These are phyloP conservation scores for Epirrita christyi DNA, from an alignment of 2,888 invertebrate genomes.

Conservation along the genomic window DNA sequence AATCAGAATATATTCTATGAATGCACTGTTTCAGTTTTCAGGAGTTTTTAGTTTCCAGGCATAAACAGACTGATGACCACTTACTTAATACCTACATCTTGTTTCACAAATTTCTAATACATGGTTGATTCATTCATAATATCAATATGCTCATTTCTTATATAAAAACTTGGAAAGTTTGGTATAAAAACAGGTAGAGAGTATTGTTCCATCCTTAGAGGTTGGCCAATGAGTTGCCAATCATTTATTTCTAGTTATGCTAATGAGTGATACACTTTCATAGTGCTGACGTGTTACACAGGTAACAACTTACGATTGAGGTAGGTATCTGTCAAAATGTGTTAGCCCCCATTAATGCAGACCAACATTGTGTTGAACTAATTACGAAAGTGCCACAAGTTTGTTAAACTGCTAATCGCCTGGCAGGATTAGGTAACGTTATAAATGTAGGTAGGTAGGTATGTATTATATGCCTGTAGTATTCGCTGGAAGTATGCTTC, in stretches of 20 bases:
- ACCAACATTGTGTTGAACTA: slow-evolving; percentile 44
- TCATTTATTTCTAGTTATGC: background rate
- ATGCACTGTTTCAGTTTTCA: no score
- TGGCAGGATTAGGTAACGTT: slow-evolving; percentile 52
- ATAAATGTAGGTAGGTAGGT: slow-evolving; percentile 47
- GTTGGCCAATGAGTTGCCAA: background rate
- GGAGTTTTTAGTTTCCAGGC: no score
- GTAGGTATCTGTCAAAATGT: slow-evolving; percentile 18
- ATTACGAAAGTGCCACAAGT: slow-evolving; percentile 50
- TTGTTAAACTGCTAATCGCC: slow-evolving; percentile 54
- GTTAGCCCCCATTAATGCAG: slow-evolving; percentile 5
- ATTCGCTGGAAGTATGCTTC: slow-evolving; percentile 40
- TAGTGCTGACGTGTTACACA: background rate
- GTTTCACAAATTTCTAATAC: no score
- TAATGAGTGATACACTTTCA: background rate
- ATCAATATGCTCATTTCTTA: no score
- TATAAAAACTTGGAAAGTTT: no score
- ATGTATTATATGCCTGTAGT: slow-evolving; percentile 37
- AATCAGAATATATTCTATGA: no score
- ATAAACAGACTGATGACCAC: no score
- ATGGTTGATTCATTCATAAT: no score
- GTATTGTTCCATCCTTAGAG: no score
- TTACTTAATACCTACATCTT: no score
- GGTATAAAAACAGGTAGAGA: no score
- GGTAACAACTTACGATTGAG: slow-evolving; percentile 8